phyloP scores from a whole-genome alignment of 2,113 vertebrate species.

The Oreochromis tanganicae region DNA sequence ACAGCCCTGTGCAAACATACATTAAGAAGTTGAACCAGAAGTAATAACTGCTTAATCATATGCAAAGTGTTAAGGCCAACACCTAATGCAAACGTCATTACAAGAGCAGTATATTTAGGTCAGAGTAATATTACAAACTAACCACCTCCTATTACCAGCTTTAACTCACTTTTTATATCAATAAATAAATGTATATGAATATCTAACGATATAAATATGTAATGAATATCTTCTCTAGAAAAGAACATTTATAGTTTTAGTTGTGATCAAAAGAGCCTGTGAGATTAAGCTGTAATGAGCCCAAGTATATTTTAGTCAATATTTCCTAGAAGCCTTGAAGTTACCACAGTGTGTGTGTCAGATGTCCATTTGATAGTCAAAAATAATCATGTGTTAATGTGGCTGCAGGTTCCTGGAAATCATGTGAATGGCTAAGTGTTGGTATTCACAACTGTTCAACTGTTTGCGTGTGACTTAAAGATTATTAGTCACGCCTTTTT shows the following conservation, averaged over 20 bases:
- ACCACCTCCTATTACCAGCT: background rate
- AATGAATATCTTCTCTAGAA: background rate
- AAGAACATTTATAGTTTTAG: background rate
- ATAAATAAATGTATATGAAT: rapidly evolving
- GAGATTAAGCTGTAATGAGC: background rate
- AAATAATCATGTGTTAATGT: background rate
- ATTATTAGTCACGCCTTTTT: background rate
- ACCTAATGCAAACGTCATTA: rapidly evolving
- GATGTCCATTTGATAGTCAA: background rate
- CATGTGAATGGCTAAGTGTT: background rate
- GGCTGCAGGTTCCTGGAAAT: background rate
- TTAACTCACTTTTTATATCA: background rate
- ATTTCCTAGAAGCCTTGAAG: background rate
- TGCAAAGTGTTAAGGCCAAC: background rate
- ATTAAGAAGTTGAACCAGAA: background rate
- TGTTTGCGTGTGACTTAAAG: background rate
- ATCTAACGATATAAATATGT: background rate
- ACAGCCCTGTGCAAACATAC: background rate
- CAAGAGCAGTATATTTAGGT: background rate
- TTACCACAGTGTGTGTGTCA: background rate
- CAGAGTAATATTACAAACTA: background rate
- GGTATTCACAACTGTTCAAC: background rate
- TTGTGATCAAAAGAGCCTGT: background rate
- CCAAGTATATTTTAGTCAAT: rapidly evolving
- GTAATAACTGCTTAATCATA: background rate